Conservation (phyloP, 2,797 vertebrate species). For the Xenentodon cancila region DNA sequence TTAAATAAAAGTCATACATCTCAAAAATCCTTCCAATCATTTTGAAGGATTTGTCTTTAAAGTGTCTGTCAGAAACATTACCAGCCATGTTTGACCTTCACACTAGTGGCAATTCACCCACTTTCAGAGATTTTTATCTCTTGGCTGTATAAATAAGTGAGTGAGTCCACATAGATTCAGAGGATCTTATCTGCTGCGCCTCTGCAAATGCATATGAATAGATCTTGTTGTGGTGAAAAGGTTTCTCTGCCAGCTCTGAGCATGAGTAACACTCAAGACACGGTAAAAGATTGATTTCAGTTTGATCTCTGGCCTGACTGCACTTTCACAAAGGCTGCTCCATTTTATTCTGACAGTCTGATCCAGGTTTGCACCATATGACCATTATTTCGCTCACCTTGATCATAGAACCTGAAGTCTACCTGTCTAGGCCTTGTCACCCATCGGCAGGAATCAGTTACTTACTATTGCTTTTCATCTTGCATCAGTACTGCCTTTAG, state of each 20-base stretch:
- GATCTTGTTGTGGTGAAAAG: neutral
- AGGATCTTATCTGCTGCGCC: constrained; percentile 54
- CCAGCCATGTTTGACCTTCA: constrained; percentile 44
- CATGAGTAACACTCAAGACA: constrained; percentile 50
- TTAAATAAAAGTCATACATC: constrained; percentile 48
- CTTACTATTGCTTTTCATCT: constrained; percentile 61
- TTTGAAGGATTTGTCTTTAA: constrained; percentile 38
- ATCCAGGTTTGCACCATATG: constrained; percentile 59
- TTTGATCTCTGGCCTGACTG: constrained; percentile 35
- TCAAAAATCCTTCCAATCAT: constrained; percentile 37
- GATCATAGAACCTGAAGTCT: constrained; percentile 62
- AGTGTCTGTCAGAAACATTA: constrained; percentile 43
- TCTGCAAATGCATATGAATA: constrained; percentile 24
- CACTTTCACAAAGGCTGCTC: constrained; percentile 52
- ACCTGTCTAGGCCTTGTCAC: constrained; percentile 58
- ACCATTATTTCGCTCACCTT: constrained; percentile 50
- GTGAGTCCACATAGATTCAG: constrained; percentile 45
- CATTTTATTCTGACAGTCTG: constrained; percentile 61
- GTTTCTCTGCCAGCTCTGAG: constrained; percentile 40
- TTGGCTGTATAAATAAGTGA: constrained; percentile 21
- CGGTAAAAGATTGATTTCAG: constrained; percentile 38
- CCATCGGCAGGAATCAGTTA: constrained; percentile 70
- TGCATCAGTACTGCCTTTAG: constrained; percentile 37
- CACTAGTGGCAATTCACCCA: constrained; percentile 43
- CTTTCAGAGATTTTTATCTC: constrained; percentile 51